Evolutionary conservation across 2,797 vertebrate species (phyloP).

Genomic region (Mallotus villosus): DNA sequence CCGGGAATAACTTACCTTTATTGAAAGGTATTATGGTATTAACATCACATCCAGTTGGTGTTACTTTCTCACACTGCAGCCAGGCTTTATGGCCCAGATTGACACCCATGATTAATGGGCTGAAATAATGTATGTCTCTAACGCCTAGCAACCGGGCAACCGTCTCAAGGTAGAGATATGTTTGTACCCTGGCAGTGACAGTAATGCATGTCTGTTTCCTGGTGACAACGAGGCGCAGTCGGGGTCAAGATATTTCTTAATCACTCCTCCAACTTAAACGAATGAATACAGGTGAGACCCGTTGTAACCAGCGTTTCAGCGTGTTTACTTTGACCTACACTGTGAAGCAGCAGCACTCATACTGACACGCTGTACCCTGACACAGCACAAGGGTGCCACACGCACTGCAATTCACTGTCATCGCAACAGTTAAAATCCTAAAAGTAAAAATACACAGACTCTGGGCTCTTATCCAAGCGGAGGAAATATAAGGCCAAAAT

Average conservation of each 20-base stretch:
- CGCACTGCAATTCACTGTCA: conserved; percentile 13
- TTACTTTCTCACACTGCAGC: conserved; percentile 30
- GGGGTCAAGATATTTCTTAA: background rate
- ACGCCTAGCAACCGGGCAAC: conserved; percentile 16
- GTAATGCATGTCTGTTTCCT: background rate
- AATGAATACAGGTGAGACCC: background rate
- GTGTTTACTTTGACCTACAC: background rate
- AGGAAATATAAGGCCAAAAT: background rate
- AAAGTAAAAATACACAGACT: conserved; percentile 21
- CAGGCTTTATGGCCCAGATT: conserved; percentile 6
- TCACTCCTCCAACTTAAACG: background rate
- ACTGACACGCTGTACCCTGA: background rate
- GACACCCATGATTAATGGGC: conserved; percentile 21
- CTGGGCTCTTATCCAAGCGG: background rate
- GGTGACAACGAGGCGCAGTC: background rate
- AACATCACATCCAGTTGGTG: conserved; percentile 20
- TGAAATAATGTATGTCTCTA: background rate
- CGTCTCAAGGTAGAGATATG: conserved; percentile 2
- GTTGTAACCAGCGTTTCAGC: background rate
- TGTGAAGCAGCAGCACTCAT: conserved; percentile 6
- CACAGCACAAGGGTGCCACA: background rate
- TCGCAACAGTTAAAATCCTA: conserved; percentile 12
- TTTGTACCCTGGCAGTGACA: conserved; percentile 46
- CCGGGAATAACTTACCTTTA: conserved; percentile 20
- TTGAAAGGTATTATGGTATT: conserved; percentile 24